These are phyloP conservation scores for Phaonia tiefii DNA, from an alignment of 2,888 invertebrate genomes.

Conservation along the genomic window DNA sequence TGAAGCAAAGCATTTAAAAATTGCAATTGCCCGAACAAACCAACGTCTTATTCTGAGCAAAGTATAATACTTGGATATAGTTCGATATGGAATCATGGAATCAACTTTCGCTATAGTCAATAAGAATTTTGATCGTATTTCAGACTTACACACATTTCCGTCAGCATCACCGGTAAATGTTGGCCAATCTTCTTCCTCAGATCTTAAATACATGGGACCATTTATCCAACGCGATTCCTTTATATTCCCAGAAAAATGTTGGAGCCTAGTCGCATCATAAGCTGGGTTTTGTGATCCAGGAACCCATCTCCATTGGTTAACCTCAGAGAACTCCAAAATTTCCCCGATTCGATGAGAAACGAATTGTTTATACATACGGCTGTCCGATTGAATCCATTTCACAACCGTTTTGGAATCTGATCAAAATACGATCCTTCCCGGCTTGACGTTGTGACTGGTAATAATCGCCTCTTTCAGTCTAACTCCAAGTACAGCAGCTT, in stretches of 20 bases:
- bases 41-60: conserved; percentile 16
- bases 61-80: conserved; percentile 7
- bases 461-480: conserved; percentile 33
- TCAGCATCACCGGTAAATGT: not conserved
- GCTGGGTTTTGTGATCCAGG: conserved; percentile 42
- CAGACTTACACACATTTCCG: not conserved
- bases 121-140: conserved; percentile 31
- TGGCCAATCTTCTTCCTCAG: not conserved
- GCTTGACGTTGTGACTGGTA: conserved; percentile 28
- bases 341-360: conserved; percentile 41
- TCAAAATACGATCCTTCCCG: conserved; percentile 4
- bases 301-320: conserved; percentile 47
- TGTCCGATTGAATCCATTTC: conserved; percentile 42
- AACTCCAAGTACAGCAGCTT: conserved; percentile 41
- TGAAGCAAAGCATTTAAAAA: conserved; percentile 36
- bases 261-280: conserved; percentile 32
- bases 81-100: conserved; percentile 5
- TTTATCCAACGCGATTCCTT: conserved; percentile 18
- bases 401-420: conserved; percentile 41
- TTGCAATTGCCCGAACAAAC: conserved; percentile 11
- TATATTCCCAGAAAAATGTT: conserved; percentile 27
- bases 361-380: conserved; percentile 43
- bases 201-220: conserved; percentile 28
- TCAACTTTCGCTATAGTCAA: not conserved
- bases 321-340: conserved; percentile 29